Evolutionary conservation across 2,888 invertebrate genomes (phyloP).

Genomic region (Lordiphosa fenestrarum): DNA sequence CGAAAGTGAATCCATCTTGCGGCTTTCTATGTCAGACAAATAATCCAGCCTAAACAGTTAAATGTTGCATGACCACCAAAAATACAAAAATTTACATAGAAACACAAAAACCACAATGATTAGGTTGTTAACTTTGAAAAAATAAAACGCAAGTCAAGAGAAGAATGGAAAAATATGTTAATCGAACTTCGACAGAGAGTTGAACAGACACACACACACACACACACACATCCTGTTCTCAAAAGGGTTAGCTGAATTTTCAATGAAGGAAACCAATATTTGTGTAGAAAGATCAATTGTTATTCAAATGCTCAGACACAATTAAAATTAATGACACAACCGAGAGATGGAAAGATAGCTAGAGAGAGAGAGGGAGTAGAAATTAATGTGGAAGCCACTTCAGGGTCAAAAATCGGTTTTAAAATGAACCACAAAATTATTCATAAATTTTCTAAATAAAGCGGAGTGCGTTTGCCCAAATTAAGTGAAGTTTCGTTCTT

Average conservation of each 20-base stretch:
- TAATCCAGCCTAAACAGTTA: slow-evolving; percentile 23
- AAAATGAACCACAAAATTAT: too few species aligned
- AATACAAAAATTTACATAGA: slow-evolving; percentile 47
- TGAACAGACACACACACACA: slow-evolving; percentile 1
- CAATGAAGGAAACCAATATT: slow-evolving; percentile 25
- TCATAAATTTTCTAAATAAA: too few species aligned
- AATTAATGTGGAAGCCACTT: too few species aligned
- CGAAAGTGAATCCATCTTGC: slow-evolving; percentile 26
- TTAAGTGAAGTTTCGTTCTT: too few species aligned
- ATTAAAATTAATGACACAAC: slow-evolving; percentile 61
- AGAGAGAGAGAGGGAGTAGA: background rate
- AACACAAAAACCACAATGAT: slow-evolving; percentile 48
- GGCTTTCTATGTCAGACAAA: background rate
- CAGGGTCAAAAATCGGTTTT: too few species aligned
- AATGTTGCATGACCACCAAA: slow-evolving; percentile 9
- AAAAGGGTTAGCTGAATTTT: slow-evolving; percentile 31
- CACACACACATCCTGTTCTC: slow-evolving; percentile 28
- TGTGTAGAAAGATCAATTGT: slow-evolving; percentile 40
- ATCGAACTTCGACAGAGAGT: slow-evolving; percentile 26
- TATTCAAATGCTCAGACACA: slow-evolving; percentile 54
- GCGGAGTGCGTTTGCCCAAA: too few species aligned
- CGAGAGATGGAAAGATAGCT: slow-evolving; percentile 5
- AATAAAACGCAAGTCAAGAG: slow-evolving; percentile 29
- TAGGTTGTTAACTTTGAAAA: slow-evolving; percentile 54
- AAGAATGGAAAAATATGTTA: slow-evolving; percentile 45